Evolutionary conservation across 2,113 vertebrate species (phyloP), one percentile per base, ranked within the genome.

Genomic region (Alectura lathami): DNA sequence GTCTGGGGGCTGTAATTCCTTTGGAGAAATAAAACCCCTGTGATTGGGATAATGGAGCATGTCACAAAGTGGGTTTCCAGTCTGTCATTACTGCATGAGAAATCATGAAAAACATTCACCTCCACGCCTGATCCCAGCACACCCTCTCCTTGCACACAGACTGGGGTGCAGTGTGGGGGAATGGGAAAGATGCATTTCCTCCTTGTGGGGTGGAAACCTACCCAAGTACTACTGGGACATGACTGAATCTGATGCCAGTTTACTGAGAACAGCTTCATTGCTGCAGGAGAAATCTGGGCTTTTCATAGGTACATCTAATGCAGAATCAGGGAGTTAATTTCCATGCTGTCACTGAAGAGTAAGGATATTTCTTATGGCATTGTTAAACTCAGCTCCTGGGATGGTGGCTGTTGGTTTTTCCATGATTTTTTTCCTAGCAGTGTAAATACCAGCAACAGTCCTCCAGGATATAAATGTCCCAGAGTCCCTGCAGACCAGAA

Each of bases 171-270:
- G 1, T 7, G 29, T 34, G 64, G 51, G 51, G 43, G 54, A 64
- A 64, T 2, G 9, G 47, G 17, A 81, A 77, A 40, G 43, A 27
- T 0, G 0, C 2, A 2, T 26, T 48, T 45, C 6, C 10, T 66
- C 47, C 13, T 14, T 26, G 3, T 8, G 15, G 42, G 17, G 40
- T 56, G 40, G 60, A 59, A 88, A 82, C 16, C 47, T 83, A 34
- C n/a, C 40, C 36, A 3, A 5, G 40, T 24, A 24, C 14, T n/a
- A 15, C 34, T 47, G 60, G 60, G 36, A 57, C 56, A 51, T 18
- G 62, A 10, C 53, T 48, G 53, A 89, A 23, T 38, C 77, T 53
- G 27, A 24, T 68, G 48, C 12, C 38, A 21, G 74, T 42, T 57
- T 45, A 23, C 38, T 23, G 43, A 48, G 4, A 42, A 36, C 9